Percentiles rank a stretch among this genome's conserved stretches.
Conservation (phyloP, 2,797 vertebrate species). For the Chaetophractus vellerosus region DNA sequence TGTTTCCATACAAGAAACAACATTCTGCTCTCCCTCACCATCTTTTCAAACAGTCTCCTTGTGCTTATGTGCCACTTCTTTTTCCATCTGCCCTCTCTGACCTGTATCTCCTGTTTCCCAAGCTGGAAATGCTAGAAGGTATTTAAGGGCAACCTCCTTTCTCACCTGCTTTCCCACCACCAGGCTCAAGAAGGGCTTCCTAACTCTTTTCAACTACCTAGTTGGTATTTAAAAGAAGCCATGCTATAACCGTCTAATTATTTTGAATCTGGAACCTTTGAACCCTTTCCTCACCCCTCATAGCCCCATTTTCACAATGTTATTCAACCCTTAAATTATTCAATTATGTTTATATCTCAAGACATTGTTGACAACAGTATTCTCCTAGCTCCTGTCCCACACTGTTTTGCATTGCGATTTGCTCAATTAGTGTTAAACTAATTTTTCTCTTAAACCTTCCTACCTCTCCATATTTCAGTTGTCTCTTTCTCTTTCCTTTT, state of each 20-base stretch:
- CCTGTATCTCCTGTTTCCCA: background rate
- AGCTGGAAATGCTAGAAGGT: background rate
- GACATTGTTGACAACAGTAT: background rate
- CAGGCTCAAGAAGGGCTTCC: background rate
- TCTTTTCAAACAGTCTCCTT: background rate
- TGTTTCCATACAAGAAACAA: accelerated
- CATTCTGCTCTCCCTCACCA: background rate
- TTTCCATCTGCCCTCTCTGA: background rate
- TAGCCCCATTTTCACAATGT: background rate
- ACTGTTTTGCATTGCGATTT: background rate
- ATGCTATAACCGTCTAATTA: background rate
- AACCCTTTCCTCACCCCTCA: background rate
- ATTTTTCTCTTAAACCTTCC: background rate
- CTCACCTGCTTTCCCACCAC: background rate
- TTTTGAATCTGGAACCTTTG: background rate
- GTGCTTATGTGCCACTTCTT: background rate
- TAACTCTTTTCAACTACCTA: background rate
- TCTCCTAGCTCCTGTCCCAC: background rate
- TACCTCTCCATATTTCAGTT: accelerated
- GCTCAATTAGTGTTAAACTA: background rate
- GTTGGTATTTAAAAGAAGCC: background rate
- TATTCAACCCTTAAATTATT: background rate
- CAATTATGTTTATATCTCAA: background rate
- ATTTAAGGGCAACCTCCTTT: background rate
- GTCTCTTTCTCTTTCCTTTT: background rate